Evolutionary conservation across 2,113 vertebrate species (phyloP), one percentile per base, ranked within the genome.

Genomic region (Otocyon megalotis): DNA sequence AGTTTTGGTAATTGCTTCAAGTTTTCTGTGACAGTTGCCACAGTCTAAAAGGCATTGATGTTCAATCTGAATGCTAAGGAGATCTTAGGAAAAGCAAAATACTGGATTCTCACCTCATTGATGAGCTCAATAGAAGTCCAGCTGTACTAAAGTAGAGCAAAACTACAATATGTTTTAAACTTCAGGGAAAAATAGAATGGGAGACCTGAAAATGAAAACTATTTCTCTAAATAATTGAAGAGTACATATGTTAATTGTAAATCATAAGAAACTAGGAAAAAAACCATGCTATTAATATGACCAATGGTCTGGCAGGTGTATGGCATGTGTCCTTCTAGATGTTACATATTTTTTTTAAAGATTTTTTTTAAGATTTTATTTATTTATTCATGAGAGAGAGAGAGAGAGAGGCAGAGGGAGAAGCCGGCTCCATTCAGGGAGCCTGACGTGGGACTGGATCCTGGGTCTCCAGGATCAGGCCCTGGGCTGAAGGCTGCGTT

Each of bases 1-100:
- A n/a, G n/a, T 92, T 95, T 94, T 86, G 62, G 48, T 90, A 94
- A 87, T 95, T 92, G 54, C 60, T 96, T 87, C 63, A 58, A 69
- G 54, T 95, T 94, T 92, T 65, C 6, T 86, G 13, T 60, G 48
- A 79, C 15, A 76, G 9, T 90, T 96, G n/a, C 43, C 77, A 91
- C 69, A 96, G 54, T 37, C 74, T 86, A 76, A 93, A 69, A 85
- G 58, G 72, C 43, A 91, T 48, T 94, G 90, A 72, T 19, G 19
- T 80, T 88, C 80, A 88, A 91, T 82, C 14, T 30, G 43, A 85
- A 69, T 84, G 43, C 13, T 53, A 84, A 88, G 37, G 85, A 65
- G 28, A 69, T 93, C 62, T 90, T 19, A 62, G 28, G n/a, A 50
- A 67, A 92, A 85, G 24, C 16, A 58, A 84, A 62, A 50, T 77